Evolutionary conservation across 23 tunicate genomes (phyloP).

Genomic region (Oikopleura albicans): DNA sequence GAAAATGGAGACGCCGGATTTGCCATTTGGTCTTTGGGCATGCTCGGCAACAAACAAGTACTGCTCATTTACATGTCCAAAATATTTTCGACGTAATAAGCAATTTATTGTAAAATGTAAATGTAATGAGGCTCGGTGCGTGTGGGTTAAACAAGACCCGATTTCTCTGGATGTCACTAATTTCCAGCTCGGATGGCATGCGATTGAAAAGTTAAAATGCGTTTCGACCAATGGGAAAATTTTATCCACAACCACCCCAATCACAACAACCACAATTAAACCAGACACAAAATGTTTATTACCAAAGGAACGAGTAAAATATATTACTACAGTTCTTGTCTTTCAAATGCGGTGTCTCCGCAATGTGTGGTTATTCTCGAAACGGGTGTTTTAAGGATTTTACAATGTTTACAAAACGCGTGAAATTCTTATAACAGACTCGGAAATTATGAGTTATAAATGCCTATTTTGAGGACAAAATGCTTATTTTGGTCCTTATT

Average conservation of each 20-base stretch:
- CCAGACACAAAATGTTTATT: no score
- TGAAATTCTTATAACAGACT: no score
- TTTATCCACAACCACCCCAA: background rate
- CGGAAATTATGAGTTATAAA: no score
- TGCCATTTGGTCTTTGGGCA: background rate
- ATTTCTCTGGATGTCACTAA: background rate
- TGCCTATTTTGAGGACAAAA: no score
- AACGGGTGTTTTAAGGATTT: no score
- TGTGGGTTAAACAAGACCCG: background rate
- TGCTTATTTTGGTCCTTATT: no score
- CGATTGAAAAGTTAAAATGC: background rate
- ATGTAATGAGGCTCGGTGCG: background rate
- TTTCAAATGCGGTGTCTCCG: no score
- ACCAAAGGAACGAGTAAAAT: no score
- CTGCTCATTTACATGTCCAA: background rate
- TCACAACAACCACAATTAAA: background rate
- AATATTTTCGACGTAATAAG: background rate
- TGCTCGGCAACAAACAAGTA: background rate
- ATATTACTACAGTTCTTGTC: no score
- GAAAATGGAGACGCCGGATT: background rate
- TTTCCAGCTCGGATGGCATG: background rate
- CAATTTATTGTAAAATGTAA: background rate
- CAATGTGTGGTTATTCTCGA: no score
- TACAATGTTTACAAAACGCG: no score
- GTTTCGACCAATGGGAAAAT: background rate